phyloP scores from a whole-genome alignment of 2,113 vertebrate species.

The Penelope pileata region DNA sequence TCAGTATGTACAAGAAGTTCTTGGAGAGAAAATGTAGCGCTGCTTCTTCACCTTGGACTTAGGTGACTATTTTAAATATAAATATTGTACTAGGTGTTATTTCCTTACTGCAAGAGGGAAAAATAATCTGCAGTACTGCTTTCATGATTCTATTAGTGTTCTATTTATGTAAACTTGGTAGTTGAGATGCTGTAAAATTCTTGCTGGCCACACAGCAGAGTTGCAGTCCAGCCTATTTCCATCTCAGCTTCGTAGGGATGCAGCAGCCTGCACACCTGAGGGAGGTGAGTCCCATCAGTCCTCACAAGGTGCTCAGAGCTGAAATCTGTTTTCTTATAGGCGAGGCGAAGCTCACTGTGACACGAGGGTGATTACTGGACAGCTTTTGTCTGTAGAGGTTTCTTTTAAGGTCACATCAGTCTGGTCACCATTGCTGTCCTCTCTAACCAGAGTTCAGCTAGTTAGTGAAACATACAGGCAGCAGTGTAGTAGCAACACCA shows the following conservation, averaged over 20 bases:
- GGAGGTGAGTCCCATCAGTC: background rate
- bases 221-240: background rate
- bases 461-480: background rate
- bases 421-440: background rate
- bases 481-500: background rate
- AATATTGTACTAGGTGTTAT: background rate
- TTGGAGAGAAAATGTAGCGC: background rate
- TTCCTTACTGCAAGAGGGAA: background rate
- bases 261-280: rapidly evolving
- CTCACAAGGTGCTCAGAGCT: background rate
- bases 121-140: background rate
- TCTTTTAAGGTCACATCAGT: background rate
- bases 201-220: background rate
- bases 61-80: no score
- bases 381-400: background rate
- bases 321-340: background rate
- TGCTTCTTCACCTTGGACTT: no score
- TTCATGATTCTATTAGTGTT: background rate
- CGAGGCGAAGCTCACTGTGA: background rate
- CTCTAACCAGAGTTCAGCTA: background rate
- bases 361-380: background rate
- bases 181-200: background rate
- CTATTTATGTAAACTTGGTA: background rate
- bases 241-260: background rate
- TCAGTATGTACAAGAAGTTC: rapidly evolving